A percentile compares a stretch with the other conserved stretches of the same genome.
Conservation (phyloP, 53 echinoderm and acorn worm genomes). For the Crossaster papposus region DNA sequence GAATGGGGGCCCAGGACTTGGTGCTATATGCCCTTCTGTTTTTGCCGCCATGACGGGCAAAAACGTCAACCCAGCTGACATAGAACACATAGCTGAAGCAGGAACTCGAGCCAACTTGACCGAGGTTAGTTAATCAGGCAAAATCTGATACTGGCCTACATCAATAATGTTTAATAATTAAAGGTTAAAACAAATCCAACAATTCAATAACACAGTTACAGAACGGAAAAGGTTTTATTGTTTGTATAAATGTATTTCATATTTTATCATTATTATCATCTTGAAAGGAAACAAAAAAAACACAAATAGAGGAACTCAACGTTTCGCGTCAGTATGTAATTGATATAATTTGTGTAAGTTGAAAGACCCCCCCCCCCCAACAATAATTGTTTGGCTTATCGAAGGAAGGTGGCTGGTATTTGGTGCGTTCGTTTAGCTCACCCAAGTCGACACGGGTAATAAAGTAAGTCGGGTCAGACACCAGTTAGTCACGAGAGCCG, state of each 20-base stretch:
- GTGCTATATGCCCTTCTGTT: background rate
- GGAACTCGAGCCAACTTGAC: slow-evolving; percentile 3
- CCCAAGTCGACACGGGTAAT: too few relatives aligned
- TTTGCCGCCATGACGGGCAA: slow-evolving; percentile 20
- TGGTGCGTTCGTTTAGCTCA: too few relatives aligned
- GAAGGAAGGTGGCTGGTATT: too few relatives aligned
- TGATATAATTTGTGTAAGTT: background rate
- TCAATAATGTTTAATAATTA: background rate
- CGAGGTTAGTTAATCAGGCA: background rate
- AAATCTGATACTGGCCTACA: background rate
- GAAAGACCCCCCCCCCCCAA: too few relatives aligned
- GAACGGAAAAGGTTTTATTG: background rate
- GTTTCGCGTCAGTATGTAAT: background rate
- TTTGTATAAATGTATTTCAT: background rate
- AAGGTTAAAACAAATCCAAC: background rate
- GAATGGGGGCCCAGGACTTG: slow-evolving; percentile 11
- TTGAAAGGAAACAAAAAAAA: background rate
- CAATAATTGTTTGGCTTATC: too few relatives aligned
- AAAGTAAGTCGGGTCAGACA: too few relatives aligned
- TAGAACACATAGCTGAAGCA: slow-evolving; percentile 14
- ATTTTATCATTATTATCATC: too few relatives aligned
- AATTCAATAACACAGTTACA: slow-evolving; percentile 11
- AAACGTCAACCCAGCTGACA: slow-evolving; percentile 20
- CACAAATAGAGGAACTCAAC: too few relatives aligned
- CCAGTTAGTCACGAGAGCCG: too few relatives aligned